A percentile compares a stretch with the other conserved stretches of the same genome.
Conservation (phyloP, 2,888 invertebrate genomes). For the Fragum fragum region DNA sequence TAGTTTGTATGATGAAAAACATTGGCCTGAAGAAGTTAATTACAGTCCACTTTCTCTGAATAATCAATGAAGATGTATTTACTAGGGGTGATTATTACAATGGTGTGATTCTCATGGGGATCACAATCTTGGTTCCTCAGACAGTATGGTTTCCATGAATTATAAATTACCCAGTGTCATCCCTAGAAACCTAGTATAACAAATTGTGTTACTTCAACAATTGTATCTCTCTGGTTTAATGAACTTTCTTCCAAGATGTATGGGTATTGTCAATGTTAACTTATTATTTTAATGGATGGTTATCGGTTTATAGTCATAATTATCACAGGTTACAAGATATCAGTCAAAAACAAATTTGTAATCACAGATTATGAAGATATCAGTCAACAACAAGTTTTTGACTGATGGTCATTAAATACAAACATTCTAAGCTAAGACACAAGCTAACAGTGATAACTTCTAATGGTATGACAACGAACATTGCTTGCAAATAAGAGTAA, state of each 20-base stretch:
- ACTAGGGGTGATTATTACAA: slow-evolving; percentile 22
- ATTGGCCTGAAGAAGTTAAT: slow-evolving; percentile 9
- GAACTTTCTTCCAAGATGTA: not conserved
- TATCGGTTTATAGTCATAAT: too few relatives aligned
- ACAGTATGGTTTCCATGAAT: slow-evolving; percentile 18
- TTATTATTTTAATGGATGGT: too few relatives aligned
- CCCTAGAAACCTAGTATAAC: slow-evolving; percentile 3
- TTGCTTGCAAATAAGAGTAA: too few relatives aligned
- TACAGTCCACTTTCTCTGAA: slow-evolving; percentile 11
- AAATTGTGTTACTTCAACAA: slow-evolving; percentile 1
- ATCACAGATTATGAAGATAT: too few relatives aligned
- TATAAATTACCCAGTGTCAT: slow-evolving; percentile 14
- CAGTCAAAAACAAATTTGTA: too few relatives aligned
- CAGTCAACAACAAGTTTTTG: too few relatives aligned
- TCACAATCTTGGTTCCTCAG: slow-evolving; percentile 21
- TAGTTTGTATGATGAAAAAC: slow-evolving; percentile 8
- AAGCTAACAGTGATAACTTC: too few relatives aligned
- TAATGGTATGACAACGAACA: too few relatives aligned
- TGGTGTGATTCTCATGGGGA: slow-evolving; percentile 27
- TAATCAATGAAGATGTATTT: slow-evolving; percentile 30
- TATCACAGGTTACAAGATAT: too few relatives aligned
- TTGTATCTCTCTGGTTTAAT: not conserved
- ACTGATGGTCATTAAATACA: too few relatives aligned
- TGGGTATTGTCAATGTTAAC: not conserved
- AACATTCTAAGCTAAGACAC: too few relatives aligned